A percentile compares a stretch with the other conserved stretches of the same genome.
Evolutionary conservation across 2,797 vertebrate genomes (phyloP).

Genomic region (Silurus aristotelis): DNA sequence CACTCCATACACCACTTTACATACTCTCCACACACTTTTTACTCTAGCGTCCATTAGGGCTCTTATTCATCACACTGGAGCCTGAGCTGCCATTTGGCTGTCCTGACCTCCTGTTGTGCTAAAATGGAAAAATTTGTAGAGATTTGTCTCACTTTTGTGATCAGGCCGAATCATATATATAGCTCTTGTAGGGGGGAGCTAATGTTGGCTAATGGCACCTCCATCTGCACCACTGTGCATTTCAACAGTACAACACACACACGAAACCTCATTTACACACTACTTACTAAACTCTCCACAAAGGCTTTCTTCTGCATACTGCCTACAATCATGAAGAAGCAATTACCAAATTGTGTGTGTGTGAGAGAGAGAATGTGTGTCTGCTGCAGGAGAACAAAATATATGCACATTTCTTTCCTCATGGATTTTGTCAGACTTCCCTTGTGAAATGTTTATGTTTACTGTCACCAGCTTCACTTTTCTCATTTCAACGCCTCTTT

Average conservation of each 20-base stretch:
- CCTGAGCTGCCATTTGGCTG: conserved; percentile 65
- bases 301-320: conserved; percentile 28
- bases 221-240: conserved; percentile 61
- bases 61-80: conserved; percentile 65
- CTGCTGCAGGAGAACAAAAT: not conserved
- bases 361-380: conserved; percentile 25
- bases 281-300: conserved; percentile 44
- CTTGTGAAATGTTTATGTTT: conserved; percentile 4
- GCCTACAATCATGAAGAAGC: conserved; percentile 27
- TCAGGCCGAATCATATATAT: not conserved
- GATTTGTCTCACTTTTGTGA: conserved; percentile 17
- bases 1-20: conserved; percentile 54
- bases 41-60: conserved; percentile 52
- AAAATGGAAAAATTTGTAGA: conserved; percentile 26
- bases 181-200: conserved; percentile 72
- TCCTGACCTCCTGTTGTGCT: conserved; percentile 25
- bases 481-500: not conserved
- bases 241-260: conserved; percentile 20
- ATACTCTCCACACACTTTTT: conserved; percentile 26
- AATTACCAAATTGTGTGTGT: conserved; percentile 36
- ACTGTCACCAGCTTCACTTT: not conserved
- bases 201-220: conserved; percentile 79
- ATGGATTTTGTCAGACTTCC: conserved; percentile 16
- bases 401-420: not conserved
- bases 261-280: conserved; percentile 45